Conservation (phyloP, 2,113 vertebrate species). For the Psephotus haematonotus region DNA sequence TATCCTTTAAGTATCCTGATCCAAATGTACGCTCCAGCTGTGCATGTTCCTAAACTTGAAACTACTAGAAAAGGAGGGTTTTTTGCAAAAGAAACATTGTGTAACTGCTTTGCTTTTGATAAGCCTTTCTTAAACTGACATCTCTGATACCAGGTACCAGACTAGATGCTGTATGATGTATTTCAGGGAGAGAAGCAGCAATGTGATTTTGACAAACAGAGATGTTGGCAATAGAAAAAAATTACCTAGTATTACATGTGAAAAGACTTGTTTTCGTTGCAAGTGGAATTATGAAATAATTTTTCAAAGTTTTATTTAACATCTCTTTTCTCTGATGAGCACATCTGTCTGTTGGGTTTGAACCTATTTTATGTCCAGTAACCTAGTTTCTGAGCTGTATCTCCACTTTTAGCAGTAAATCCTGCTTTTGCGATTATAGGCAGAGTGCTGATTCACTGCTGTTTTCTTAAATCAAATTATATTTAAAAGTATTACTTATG, state of each 20-base stretch:
- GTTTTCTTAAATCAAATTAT: constrained; percentile 26
- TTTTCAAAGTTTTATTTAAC: neutral
- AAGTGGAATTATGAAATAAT: neutral
- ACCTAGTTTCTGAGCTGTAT: neutral
- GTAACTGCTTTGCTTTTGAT: neutral
- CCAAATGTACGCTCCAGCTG: neutral
- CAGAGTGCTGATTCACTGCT: constrained; percentile 44
- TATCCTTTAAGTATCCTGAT: neutral
- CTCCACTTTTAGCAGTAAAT: neutral
- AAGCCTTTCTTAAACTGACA: neutral
- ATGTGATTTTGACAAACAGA: neutral
- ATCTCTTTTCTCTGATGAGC: neutral
- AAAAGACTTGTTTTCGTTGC: neutral
- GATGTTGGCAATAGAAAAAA: neutral
- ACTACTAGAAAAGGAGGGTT: neutral
- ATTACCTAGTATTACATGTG: neutral
- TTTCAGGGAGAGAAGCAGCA: neutral
- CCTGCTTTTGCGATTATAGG: neutral
- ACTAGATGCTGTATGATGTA: neutral
- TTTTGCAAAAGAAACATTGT: neutral
- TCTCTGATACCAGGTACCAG: neutral
- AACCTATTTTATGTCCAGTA: neutral
- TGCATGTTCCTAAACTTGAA: neutral
- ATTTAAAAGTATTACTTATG: constrained; percentile 34
- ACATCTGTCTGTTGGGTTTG: neutral